These are phyloP conservation scores for Melitaea cinxia DNA, from an alignment of 1,140 invertebrate species.

Conservation along the genomic window DNA sequence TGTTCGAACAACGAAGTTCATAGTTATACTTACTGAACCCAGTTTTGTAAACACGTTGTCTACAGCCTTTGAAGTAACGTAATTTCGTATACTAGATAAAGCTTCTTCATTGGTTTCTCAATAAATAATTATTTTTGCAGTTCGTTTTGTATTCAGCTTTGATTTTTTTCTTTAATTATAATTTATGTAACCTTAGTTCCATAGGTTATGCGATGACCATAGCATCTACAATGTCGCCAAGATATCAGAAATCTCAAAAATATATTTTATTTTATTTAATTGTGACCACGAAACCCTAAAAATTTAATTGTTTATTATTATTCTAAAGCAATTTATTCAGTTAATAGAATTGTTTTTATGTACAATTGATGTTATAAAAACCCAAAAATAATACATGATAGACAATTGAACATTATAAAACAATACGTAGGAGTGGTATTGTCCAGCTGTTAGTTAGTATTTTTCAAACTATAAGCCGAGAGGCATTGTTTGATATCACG, in stretches of 20 bases:
- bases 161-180: neutral
- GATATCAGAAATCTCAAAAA: too few relatives aligned
- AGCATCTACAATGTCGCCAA: too few relatives aligned
- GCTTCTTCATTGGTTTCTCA: neutral
- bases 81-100: conserved; percentile 4
- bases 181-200: neutral
- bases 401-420: conserved; percentile 47
- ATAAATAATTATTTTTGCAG: neutral
- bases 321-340: neutral
- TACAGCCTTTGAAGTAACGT: conserved; percentile 8
- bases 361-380: neutral
- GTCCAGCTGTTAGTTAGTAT: conserved; percentile 54
- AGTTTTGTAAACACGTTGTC: conserved; percentile 21
- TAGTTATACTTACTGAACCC: conserved; percentile 9
- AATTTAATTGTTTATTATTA: too few relatives aligned
- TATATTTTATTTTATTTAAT: too few relatives aligned
- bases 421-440: conserved; percentile 53
- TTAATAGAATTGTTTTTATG: neutral
- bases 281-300: too few relatives aligned
- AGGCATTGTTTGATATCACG: conserved; percentile 55
- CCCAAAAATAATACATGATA: conserved; percentile 20
- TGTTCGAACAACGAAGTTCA: conserved; percentile 7
- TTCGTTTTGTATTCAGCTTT: neutral
- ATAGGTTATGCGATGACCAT: too few relatives aligned
- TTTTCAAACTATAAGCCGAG: conserved; percentile 49